phyloP scores from a whole-genome alignment of 2,888 invertebrate species.

The Drosophila mayaguana region DNA sequence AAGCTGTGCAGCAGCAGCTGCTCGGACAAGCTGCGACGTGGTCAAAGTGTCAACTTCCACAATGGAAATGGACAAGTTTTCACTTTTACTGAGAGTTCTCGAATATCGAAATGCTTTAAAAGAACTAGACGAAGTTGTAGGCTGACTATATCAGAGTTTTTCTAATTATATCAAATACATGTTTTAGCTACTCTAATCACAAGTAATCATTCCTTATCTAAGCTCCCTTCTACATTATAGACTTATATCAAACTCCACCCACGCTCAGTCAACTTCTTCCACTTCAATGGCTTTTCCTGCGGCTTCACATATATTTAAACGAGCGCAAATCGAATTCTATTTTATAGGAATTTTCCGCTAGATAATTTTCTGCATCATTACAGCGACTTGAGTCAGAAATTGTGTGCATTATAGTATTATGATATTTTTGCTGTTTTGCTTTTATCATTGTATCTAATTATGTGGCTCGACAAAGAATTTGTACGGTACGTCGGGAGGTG shows the following conservation, averaged over 20 bases:
- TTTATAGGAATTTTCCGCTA: constrained; percentile 45
- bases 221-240: neutral
- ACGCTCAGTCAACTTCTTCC: constrained; percentile 28
- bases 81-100: neutral
- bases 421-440: constrained; percentile 34
- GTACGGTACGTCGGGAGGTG: neutral
- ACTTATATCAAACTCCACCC: neutral
- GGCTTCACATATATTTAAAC: constrained; percentile 51
- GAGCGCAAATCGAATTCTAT: constrained; percentile 38
- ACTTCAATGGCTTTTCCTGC: constrained; percentile 42
- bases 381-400: constrained; percentile 46
- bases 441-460: constrained; percentile 79
- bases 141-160: neutral
- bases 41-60: constrained; percentile 35
- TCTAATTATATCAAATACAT: neutral
- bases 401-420: constrained; percentile 75
- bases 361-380: constrained; percentile 69
- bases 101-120: too few species aligned
- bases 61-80: neutral
- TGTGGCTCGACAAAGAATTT: constrained; percentile 49
- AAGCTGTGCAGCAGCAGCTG: constrained; percentile 40
- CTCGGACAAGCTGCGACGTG: constrained; percentile 15
- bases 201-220: constrained; percentile 2
- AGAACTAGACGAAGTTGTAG: too few species aligned
- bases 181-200: neutral